These are phyloP conservation scores for Falco novaeseelandiae DNA, from an alignment of 2,797 vertebrate species.

Conservation along the genomic window DNA sequence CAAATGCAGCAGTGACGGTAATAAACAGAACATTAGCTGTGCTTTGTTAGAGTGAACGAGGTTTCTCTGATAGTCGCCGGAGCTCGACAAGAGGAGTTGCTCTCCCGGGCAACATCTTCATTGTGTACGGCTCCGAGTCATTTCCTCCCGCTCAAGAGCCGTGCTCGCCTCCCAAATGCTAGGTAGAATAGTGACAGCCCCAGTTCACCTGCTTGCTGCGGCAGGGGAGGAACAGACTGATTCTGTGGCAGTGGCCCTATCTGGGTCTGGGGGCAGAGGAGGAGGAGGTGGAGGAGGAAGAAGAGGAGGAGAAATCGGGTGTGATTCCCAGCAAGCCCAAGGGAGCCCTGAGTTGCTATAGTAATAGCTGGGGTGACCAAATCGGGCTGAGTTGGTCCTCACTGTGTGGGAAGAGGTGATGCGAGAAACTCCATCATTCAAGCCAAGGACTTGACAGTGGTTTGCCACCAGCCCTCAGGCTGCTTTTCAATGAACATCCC, in stretches of 20 bases:
- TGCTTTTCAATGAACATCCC: not conserved
- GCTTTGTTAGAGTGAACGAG: slow-evolving; percentile 51
- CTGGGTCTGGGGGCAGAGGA: not conserved
- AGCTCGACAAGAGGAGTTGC: not conserved
- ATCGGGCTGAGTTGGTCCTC: not conserved
- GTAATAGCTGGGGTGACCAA: not conserved
- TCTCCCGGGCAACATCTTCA: slow-evolving; percentile 25
- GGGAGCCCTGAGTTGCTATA: not conserved
- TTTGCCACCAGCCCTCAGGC: not conserved
- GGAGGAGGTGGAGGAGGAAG: not conserved
- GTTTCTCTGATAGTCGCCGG: not conserved
- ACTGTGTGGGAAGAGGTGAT: not conserved
- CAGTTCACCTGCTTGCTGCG: accelerated
- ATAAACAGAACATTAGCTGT: slow-evolving; percentile 61
- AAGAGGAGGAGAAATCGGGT: not conserved
- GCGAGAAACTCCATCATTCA: not conserved
- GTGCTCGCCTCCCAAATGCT: accelerated
- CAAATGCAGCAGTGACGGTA: not conserved
- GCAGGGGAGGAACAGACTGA: not conserved
- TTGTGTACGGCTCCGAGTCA: not conserved
- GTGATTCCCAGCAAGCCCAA: not conserved
- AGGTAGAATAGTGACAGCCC: not conserved
- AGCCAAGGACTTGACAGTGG: accelerated
- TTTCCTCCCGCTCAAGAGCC: not conserved
- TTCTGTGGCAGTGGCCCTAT: accelerated